A percentile compares a stretch with the other conserved stretches of the same genome.
Conservation (phyloP, 2,888 invertebrate species). For the Zelleria hepariella region DNA sequence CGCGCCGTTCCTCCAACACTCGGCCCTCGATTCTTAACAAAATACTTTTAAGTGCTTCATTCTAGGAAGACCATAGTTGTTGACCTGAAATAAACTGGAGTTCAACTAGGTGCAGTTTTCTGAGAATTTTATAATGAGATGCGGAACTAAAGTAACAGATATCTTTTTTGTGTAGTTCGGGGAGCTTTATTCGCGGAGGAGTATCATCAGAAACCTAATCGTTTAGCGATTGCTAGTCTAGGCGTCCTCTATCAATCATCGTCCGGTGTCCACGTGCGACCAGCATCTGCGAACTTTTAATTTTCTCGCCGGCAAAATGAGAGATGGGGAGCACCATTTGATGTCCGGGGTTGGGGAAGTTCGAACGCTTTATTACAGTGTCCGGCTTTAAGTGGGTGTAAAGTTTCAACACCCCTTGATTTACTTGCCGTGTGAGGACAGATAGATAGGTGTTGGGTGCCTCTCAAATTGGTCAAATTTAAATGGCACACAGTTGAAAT, state of each 20-base stretch:
- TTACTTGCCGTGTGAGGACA: slow-evolving; percentile 61
- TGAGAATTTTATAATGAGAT: neutral
- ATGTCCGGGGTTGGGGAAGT: slow-evolving; percentile 65
- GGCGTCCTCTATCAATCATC: slow-evolving; percentile 17
- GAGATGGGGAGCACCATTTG: slow-evolving; percentile 58
- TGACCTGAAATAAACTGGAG: neutral
- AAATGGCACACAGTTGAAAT: neutral
- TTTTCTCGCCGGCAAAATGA: slow-evolving; percentile 56
- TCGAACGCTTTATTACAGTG: slow-evolving; percentile 72
- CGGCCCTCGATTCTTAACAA: too few species aligned
- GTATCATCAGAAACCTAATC: slow-evolving; percentile 1
- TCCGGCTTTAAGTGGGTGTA: slow-evolving; percentile 73
- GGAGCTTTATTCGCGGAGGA: neutral
- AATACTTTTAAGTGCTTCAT: too few species aligned
- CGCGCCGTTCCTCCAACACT: too few species aligned
- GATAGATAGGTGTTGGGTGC: slow-evolving; percentile 39
- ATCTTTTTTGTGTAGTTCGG: neutral
- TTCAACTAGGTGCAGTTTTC: neutral
- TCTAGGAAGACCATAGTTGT: too few species aligned
- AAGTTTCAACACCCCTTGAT: slow-evolving; percentile 73
- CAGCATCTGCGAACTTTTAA: slow-evolving; percentile 56
- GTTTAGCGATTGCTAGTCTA: slow-evolving; percentile 8
- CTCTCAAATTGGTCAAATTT: slow-evolving; percentile 22
- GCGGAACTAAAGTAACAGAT: neutral
- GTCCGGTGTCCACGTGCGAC: slow-evolving; percentile 23